phyloP scores from a whole-genome alignment of 2,797 vertebrate genomes.

The Pachyuromys duprasi region DNA sequence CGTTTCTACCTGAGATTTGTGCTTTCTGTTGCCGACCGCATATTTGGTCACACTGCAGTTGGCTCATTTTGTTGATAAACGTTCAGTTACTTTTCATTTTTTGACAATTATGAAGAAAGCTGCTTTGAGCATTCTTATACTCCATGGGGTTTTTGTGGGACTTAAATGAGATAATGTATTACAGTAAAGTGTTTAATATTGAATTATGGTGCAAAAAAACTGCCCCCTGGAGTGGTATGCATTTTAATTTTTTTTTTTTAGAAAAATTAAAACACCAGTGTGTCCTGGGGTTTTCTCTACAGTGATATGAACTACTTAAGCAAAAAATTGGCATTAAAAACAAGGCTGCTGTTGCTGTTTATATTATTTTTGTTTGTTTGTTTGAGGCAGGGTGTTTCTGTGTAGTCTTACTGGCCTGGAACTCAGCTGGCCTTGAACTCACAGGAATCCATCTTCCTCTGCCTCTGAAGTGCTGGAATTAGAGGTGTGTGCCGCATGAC shows the following conservation, averaged over 20 bases:
- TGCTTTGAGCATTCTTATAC: conserved; percentile 53
- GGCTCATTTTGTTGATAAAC: conserved; percentile 13
- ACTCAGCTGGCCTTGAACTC: background rate
- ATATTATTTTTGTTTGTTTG: background rate
- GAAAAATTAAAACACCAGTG: background rate
- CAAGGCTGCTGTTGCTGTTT: background rate
- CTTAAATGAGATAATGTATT: conserved; percentile 57
- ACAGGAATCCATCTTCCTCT: background rate
- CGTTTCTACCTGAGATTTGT: background rate
- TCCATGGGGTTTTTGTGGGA: conserved; percentile 39
- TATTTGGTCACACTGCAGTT: background rate
- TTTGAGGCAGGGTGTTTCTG: background rate
- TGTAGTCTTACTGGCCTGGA: background rate
- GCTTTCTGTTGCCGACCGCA: background rate
- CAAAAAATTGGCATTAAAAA: conserved; percentile 45
- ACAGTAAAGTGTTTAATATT: conserved; percentile 49
- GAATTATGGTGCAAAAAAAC: conserved; percentile 62
- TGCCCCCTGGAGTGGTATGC: background rate
- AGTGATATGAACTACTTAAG: conserved; percentile 26
- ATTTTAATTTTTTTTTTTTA: background rate
- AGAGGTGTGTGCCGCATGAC: background rate
- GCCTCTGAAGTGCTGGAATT: background rate
- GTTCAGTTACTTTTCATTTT: background rate
- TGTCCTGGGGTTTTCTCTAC: background rate
- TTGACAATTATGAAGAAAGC: conserved; percentile 46